These are phyloP conservation scores for Linnaemya vulpina DNA, from an alignment of 2,888 invertebrate species.

Conservation along the genomic window DNA sequence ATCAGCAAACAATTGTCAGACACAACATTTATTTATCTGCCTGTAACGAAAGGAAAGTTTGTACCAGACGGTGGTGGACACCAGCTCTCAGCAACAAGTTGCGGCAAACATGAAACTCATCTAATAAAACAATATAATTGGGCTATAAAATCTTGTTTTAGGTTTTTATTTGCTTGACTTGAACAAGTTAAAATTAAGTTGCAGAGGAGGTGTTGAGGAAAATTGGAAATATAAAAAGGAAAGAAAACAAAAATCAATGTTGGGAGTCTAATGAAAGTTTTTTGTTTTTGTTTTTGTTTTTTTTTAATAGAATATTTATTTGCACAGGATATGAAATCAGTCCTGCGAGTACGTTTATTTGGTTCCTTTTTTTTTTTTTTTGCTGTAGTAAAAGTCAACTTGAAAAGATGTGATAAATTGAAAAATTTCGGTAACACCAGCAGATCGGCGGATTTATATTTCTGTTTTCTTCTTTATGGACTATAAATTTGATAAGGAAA, in stretches of 20 bases:
- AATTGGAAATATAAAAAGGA: background rate
- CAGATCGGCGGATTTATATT: background rate
- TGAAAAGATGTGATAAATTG: background rate
- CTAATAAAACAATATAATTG: conserved; percentile 2
- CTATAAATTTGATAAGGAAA: background rate
- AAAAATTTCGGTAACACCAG: background rate
- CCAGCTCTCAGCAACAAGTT: conserved; percentile 23
- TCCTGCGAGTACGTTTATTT: background rate
- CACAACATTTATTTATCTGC: background rate
- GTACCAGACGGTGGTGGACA: background rate
- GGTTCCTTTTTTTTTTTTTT: background rate
- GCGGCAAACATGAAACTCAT: conserved; percentile 8
- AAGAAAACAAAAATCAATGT: background rate
- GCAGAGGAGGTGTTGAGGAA: background rate
- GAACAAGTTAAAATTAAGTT: background rate
- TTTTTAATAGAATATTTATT: background rate
- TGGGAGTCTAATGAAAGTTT: background rate
- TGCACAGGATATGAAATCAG: background rate
- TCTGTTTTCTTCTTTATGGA: background rate
- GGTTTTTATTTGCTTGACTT: background rate
- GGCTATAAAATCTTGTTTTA: background rate
- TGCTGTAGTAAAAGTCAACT: too few species aligned
- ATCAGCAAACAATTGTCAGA: background rate
- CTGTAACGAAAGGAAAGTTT: background rate
- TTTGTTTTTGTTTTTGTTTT: background rate